Conservation (phyloP, 2,797 vertebrate species). For the Fringilla coelebs region DNA sequence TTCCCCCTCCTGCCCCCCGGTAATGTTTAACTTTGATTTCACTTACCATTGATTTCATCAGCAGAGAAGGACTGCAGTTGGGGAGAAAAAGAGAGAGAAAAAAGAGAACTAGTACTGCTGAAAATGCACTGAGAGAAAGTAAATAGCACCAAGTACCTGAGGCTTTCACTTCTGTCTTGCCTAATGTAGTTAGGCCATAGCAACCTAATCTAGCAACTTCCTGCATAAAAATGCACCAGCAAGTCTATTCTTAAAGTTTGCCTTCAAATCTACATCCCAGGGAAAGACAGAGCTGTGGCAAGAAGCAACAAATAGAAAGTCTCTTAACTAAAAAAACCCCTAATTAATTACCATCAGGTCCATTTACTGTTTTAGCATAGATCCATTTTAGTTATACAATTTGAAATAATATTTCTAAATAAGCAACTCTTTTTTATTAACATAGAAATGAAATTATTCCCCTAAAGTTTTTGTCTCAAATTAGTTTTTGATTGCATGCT, state of each 20-base stretch:
- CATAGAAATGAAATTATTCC: not conserved
- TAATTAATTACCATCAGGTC: not conserved
- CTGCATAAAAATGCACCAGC: not conserved
- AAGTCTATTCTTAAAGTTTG: not conserved
- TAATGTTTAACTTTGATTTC: conserved; percentile 32
- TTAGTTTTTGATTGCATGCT: not conserved
- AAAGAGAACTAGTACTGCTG: conserved; percentile 70
- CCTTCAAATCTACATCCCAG: conserved; percentile 5
- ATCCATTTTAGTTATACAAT: not conserved
- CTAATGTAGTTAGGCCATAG: not conserved
- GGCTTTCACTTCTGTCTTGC: not conserved
- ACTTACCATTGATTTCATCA: conserved; percentile 98
- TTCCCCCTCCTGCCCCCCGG: not conserved
- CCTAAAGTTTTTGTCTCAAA: not conserved
- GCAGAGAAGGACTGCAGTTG: conserved; percentile 85
- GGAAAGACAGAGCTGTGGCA: not conserved
- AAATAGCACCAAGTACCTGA: not conserved
- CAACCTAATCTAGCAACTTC: not conserved
- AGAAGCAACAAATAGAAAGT: not conserved
- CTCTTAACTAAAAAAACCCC: not conserved
- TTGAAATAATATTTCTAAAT: conserved; percentile 1
- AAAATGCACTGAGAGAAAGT: conserved; percentile 77
- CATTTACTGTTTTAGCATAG: not conserved
- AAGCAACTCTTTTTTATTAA: not conserved
- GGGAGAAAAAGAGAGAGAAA: conserved; percentile 44